phyloP scores from a whole-genome alignment of 1,140 invertebrate genomes.

The Caerostris darwini region DNA sequence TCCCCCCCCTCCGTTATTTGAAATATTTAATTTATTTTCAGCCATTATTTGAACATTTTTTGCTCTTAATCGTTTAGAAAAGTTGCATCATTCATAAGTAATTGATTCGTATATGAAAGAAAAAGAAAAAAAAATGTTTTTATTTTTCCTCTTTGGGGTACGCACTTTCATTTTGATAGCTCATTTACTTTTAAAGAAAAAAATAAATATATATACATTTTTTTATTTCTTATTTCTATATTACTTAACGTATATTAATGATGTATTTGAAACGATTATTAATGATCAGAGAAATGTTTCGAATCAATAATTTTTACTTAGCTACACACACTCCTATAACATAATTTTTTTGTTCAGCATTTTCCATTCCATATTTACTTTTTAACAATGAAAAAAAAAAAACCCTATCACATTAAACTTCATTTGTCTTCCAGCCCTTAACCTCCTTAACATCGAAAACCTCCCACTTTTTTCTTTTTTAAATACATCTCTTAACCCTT shows the following conservation, averaged over 20 bases:
- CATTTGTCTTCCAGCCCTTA: slow-evolving; percentile 7
- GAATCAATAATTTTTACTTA: slow-evolving; percentile 13
- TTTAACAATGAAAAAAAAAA: background rate
- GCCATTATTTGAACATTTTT: too few species aligned
- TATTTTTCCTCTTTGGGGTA: too few species aligned
- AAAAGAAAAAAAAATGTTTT: too few species aligned
- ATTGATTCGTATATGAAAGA: too few species aligned
- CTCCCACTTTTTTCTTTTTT: too few species aligned
- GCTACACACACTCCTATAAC: background rate
- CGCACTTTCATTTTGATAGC: too few species aligned
- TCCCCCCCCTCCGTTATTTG: too few species aligned
- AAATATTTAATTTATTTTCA: too few species aligned
- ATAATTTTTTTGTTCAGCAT: background rate
- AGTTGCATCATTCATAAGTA: too few species aligned
- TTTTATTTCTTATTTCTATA: background rate
- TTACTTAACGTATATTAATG: slow-evolving; percentile 2
- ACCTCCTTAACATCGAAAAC: background rate
- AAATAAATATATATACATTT: too few species aligned
- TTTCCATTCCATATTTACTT: background rate
- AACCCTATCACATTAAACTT: background rate
- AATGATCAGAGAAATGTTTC: background rate
- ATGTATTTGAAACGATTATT: background rate
- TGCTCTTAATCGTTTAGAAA: too few species aligned
- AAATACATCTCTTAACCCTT: background rate
- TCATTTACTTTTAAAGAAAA: too few species aligned